Base-by-base conservation (phyloP, 2,888 invertebrate species). In the Julus scanicus region DNA sequence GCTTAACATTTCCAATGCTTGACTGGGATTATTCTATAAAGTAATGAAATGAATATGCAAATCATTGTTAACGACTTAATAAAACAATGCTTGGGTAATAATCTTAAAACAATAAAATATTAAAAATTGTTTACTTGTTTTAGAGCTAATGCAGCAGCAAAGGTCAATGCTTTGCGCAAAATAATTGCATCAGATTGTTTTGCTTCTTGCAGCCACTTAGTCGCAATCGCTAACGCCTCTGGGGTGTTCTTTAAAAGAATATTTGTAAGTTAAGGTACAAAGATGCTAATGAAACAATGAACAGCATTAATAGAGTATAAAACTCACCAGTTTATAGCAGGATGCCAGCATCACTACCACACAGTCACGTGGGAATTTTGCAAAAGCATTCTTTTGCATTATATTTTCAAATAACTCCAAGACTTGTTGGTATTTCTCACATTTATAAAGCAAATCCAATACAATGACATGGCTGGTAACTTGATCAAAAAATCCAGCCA, bases 401-500 rank as follows among this genome's bases (percentile, higher is more conserved):
- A 96, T 93, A 0, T 91, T 91, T n/a, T 95, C 94, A 91, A 95
- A 95, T 4, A 94, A 93, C 80, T 94, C 93, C 88, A 94, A 92
- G 90, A 96, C 94, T 89, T 96, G 94, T 39, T 94, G 92, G 91
- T 95, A 96, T 93, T 93, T 94, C 89, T 93, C 92, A 91, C 95
- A 94, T 89, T 94, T 94, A 91, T 94, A 96, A 0, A 97, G 92
- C 2, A 97, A 92, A 92, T 96, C 95, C 91, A 96, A 92, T 1
- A 96, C 91, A 88, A 96, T 92, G 91, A 95, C 95, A 90, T 94
- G 95, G 0, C 94, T 93, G 6, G 94, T 93, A 17, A 95, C 91
- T 91, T 97, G 96, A 91, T 95, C 95, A 91, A 96, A 97, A 91
- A 97, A 95, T 9, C 94, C 94, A 29, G 92, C 92, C 49, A 95